Evolutionary conservation across 2,888 invertebrate species (phyloP), one percentile per base, ranked within the genome.

Genomic region (Kryphioiulus occultus): DNA sequence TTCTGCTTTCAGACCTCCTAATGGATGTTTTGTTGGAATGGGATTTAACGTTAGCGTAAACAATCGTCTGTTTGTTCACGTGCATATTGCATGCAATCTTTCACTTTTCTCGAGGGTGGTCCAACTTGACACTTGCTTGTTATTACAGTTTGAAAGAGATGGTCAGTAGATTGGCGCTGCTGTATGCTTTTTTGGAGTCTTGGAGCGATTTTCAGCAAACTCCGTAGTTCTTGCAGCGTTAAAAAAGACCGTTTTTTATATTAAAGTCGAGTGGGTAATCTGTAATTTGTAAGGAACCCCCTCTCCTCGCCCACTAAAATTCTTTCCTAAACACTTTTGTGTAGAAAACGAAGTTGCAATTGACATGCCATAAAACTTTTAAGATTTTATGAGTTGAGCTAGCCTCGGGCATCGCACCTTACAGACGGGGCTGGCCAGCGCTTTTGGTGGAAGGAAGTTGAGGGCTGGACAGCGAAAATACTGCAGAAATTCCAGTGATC

Each of bases 331-430:
- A 78, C 78, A 78, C 78, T 78, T 78, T 78, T 78, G 78, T 78
- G 78, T 78, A 30, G 78, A 78, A 78, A 78, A 78, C 78, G 78
- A 78, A 78, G 78, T 78, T 78, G 78, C 78, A 78, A 78, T 78
- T 78, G 78, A 78, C 78, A 78, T 78, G 78, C 78, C 78, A 78
- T 78, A 78, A 78, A 78, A 78, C 78, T 78, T 78, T 68, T 68
- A 30, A 32, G 78, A 78, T 78, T 78, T 78, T 78, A 78, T 78
- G 78, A 78, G 78, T 78, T 32, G 78, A 78, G 78, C 78, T 30
- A 15, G 78, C 78, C 78, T 32, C 78, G 78, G 78, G 78, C 78
- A 78, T 78, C 78, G 78, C 30, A 17, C 78, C 78, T 78, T 78
- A 30, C 30, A 78, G 78, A 78, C 78, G 30, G 68, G 68, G 68